Percentiles rank a stretch among this genome's conserved stretches.
phyloP scores from a whole-genome alignment of 2,113 vertebrate species.

The Salvelinus namaycush region DNA sequence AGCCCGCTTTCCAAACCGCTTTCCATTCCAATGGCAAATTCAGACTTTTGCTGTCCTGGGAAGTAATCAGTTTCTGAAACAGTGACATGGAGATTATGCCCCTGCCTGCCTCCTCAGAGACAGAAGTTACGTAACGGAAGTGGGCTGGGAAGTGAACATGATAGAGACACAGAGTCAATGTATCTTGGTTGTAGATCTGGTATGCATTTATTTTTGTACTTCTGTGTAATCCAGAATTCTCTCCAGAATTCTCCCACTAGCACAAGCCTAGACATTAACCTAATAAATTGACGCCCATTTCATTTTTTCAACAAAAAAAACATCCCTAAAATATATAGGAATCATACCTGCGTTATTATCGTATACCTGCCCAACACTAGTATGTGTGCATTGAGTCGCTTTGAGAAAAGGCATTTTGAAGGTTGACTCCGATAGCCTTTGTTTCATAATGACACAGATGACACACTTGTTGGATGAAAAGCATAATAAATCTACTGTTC shows the following conservation, averaged over 20 bases:
- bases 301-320: too few species aligned
- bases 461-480: not conserved
- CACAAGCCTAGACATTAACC: too few species aligned
- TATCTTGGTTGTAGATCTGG: not conserved
- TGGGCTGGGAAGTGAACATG: not conserved
- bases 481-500: too few species aligned
- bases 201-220: not conserved
- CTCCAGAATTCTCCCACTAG: not conserved
- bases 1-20: constrained; percentile 7
- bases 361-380: not conserved
- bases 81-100: constrained; percentile 22
- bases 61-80: constrained; percentile 21
- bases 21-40: constrained; percentile 17
- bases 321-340: too few species aligned
- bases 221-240: not conserved
- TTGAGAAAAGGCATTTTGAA: not conserved
- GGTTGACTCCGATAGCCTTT: not conserved
- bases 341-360: too few species aligned
- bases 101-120: constrained; percentile 12
- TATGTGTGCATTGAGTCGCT: not conserved
- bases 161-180: not conserved
- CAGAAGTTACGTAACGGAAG: constrained; percentile 7
- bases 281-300: too few species aligned
- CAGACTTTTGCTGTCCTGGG: not conserved
- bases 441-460: not conserved